Evolutionary conservation across 2,888 invertebrate genomes (phyloP).

Genomic region (Plemyria rubiginata): DNA sequence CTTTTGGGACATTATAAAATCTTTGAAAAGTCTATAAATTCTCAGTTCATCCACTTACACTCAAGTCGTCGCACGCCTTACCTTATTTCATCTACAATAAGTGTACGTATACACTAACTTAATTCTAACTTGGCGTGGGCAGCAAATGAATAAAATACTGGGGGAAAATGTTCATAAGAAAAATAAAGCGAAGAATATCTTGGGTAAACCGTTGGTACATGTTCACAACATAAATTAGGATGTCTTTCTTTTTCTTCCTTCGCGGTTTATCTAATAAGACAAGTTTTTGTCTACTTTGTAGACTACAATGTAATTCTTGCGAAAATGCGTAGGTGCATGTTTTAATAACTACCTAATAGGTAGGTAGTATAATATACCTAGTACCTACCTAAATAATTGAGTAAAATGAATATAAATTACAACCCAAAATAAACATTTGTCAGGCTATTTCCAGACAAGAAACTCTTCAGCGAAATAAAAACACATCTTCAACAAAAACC

Average conservation of each 20-base stretch:
- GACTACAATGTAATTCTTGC: neutral
- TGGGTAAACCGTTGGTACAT: neutral
- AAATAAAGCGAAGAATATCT: neutral
- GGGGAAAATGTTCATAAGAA: neutral
- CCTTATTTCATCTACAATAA: neutral
- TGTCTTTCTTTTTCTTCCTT: conserved; percentile 13
- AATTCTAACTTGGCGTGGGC: conserved; percentile 6
- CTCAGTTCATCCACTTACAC: conserved; percentile 1
- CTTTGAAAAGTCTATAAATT: neutral
- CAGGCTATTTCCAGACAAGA: no score
- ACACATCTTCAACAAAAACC: no score
- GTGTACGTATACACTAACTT: neutral
- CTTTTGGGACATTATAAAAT: no score
- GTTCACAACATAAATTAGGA: conserved; percentile 13
- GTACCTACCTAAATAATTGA: no score
- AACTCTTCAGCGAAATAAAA: no score
- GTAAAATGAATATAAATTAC: no score
- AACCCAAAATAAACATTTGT: no score
- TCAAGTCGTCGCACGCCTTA: neutral
- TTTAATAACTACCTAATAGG: no score
- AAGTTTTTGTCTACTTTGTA: neutral
- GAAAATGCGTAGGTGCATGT: no score
- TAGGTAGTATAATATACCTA: no score
- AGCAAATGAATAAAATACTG: neutral
- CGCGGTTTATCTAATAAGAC: neutral